Evolutionary conservation across 1,140 invertebrate genomes (phyloP), one percentile per base, ranked within the genome.

Genomic region (Lasaia peninsularis): DNA sequence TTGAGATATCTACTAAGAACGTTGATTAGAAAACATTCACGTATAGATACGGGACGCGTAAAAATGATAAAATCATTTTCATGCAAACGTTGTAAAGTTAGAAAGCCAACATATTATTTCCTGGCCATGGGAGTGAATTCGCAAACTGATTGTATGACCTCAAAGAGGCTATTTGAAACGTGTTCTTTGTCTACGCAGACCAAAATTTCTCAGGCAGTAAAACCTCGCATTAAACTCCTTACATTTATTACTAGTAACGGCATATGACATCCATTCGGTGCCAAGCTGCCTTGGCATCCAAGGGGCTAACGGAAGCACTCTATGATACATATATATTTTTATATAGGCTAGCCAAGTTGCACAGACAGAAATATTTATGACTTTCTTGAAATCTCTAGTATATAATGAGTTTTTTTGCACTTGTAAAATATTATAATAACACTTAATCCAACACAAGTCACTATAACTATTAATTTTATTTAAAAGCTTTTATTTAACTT

Each of bases 71-170:
- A 48, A 48, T 48, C 40, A 48, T 48, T 48, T 48, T 48, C 10
- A 48, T 48, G 40, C 18, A 48, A 48, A 48, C 40, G 20, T n/a
- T 48, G 40, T 48, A 48, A 48, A 21, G 10, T 18, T 52, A 18
- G 32, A 31, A 52, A 52, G 51, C 28, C 33, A 18, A 10, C 18
- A 33, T 62, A 67, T 73, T 69, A 60, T 65, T 71, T 69, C 70
- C 66, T 57, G 62, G 53, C 60, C 67, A 58, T 79, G 72, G 65
- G 70, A 75, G 66, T 60, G 40, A 52, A 21, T 63, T 52, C 20
- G 35, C 54, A 33, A 56, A 53, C 50, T 57, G 14, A 52, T 56
- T 62, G 33, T 52, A 32, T 49, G 53, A 61, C 59, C 59, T 61
- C 59, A 44, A 44, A 55, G 20, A 54, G 7, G 53, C 28, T 55